phyloP scores from a whole-genome alignment of 2,113 vertebrate genomes.

The Stegostoma tigrinum region DNA sequence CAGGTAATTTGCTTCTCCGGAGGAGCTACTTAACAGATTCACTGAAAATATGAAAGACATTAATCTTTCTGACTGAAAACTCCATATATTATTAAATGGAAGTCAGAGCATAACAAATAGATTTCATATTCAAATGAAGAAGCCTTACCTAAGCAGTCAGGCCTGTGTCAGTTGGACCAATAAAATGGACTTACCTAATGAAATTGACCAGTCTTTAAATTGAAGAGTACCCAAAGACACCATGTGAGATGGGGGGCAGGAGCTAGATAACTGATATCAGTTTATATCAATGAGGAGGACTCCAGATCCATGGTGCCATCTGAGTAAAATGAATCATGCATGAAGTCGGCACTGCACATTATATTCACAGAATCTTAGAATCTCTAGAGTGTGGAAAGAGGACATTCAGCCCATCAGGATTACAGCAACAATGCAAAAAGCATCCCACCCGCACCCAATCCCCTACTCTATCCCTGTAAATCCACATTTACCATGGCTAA shows the following conservation, averaged over 20 bases:
- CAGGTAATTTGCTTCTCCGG: not conserved
- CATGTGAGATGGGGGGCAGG: not conserved
- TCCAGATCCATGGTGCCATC: not conserved
- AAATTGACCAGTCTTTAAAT: not conserved
- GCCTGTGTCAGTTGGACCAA: not conserved
- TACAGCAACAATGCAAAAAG: no score
- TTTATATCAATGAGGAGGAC: not conserved
- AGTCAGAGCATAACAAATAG: not conserved
- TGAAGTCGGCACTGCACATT: not conserved
- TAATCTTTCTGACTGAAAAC: not conserved
- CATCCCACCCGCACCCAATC: no score
- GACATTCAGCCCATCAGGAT: no score
- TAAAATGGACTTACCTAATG: not conserved
- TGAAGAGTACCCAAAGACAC: not conserved
- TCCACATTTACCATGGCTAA: no score
- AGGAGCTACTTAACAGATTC: constrained; percentile 15
- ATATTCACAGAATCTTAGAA: no score
- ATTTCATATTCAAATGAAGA: not conserved
- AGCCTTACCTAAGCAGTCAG: not conserved
- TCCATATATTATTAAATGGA: not conserved
- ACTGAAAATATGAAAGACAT: constrained; percentile 26
- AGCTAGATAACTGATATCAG: not conserved
- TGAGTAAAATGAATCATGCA: not conserved
- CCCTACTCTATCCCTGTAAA: no score
- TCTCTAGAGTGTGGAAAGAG: no score